Evolutionary conservation across 2,797 vertebrate species (phyloP).

Genomic region (Anguilla pacifica): DNA sequence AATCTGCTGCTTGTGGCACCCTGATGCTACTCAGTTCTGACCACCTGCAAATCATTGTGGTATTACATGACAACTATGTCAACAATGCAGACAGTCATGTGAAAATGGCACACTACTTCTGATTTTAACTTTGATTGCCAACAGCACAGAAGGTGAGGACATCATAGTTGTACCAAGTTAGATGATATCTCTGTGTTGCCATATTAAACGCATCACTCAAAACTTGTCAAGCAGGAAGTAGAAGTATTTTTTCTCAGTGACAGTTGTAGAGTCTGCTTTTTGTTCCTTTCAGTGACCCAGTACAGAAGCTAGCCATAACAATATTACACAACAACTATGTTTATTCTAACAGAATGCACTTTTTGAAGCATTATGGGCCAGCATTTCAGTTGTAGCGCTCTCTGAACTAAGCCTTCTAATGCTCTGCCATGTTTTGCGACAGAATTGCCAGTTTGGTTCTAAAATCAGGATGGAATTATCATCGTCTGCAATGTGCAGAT

Average conservation of each 20-base stretch:
- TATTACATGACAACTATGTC: no score
- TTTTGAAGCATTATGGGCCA: not conserved
- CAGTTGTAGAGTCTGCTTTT: not conserved
- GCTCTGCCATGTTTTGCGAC: not conserved
- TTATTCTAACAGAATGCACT: not conserved
- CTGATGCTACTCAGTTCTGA: not conserved
- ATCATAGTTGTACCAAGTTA: not conserved
- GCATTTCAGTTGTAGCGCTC: not conserved
- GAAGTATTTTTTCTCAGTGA: not conserved
- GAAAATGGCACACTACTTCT: not conserved
- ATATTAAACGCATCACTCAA: not conserved
- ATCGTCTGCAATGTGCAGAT: not conserved
- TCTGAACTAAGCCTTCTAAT: not conserved
- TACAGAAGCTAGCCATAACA: not conserved
- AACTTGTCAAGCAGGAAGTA: not conserved
- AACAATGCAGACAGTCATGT: not conserved
- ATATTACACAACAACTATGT: not conserved
- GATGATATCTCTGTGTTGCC: not conserved
- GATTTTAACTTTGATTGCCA: not conserved
- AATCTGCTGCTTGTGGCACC: slow-evolving; percentile 1
- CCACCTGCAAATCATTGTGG: not conserved
- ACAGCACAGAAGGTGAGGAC: not conserved
- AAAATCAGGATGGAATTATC: not conserved
- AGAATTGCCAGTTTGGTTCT: not conserved
- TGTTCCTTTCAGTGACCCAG: not conserved